Percentiles rank a stretch among this genome's conserved stretches.
These are phyloP conservation scores for Pogonognathellus flavescens DNA, from an alignment of 1,140 invertebrate species.

Conservation along the genomic window DNA sequence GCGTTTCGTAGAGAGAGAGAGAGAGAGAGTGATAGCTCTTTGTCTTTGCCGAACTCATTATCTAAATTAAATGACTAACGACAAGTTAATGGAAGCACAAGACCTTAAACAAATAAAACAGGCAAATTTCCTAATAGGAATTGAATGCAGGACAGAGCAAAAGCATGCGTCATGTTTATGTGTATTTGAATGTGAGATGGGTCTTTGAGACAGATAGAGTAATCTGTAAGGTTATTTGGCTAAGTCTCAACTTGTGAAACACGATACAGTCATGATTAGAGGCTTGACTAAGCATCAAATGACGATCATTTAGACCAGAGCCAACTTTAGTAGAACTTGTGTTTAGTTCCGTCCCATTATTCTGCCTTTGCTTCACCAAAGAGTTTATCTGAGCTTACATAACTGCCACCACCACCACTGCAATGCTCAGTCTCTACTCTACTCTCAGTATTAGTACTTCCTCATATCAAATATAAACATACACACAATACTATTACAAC, in stretches of 20 bases:
- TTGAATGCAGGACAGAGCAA: constrained; percentile 7
- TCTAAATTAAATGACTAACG: constrained; percentile 39
- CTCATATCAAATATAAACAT: neutral
- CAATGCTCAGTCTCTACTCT: neutral
- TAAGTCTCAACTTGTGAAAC: constrained; percentile 44
- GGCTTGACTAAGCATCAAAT: constrained; percentile 54
- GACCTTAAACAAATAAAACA: constrained; percentile 1
- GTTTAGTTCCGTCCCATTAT: constrained; percentile 49
- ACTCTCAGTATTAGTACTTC: neutral
- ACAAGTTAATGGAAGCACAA: constrained; percentile 24
- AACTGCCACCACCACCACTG: constrained; percentile 20
- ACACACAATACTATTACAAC: too few species aligned
- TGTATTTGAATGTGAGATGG: constrained; percentile 38
- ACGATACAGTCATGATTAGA: constrained; percentile 50
- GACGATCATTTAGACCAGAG: constrained; percentile 56
- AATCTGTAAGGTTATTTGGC: constrained; percentile 45
- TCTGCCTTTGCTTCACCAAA: constrained; percentile 46
- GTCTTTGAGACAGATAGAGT: constrained; percentile 19
- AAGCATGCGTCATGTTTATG: constrained; percentile 38
- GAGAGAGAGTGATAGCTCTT: neutral
- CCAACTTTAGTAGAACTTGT: constrained; percentile 48
- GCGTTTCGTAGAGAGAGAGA: neutral
- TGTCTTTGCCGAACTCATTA: constrained; percentile 25
- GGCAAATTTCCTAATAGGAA: neutral
- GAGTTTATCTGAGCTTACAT: constrained; percentile 40